phyloP scores from a whole-genome alignment of 2,797 vertebrate genomes.

The Xenopus petersii region DNA sequence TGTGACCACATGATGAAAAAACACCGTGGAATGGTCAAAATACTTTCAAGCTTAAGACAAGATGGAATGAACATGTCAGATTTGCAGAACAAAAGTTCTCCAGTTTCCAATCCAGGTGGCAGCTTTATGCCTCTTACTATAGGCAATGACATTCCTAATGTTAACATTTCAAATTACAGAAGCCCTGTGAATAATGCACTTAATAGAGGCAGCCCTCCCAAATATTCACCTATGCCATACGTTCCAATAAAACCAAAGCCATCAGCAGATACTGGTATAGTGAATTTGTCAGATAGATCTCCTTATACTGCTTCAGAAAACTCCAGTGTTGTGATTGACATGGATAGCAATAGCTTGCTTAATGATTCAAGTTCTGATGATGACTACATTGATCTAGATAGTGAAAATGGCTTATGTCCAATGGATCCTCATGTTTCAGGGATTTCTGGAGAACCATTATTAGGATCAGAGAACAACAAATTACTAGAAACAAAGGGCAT shows the following conservation, averaged over 20 bases:
- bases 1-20: conserved; percentile 95
- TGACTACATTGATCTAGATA: conserved; percentile 87
- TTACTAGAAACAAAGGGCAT: conserved; percentile 95
- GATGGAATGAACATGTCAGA: conserved; percentile 74
- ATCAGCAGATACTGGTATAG: conserved; percentile 83
- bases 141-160: conserved; percentile 69
- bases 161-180: conserved; percentile 65
- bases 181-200: conserved; percentile 68
- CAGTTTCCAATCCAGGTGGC: conserved; percentile 75
- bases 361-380: conserved; percentile 95
- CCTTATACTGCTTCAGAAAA: conserved; percentile 76
- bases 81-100: conserved; percentile 71
- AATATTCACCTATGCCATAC: conserved; percentile 81
- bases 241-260: conserved; percentile 80
- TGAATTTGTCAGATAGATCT: conserved; percentile 84
- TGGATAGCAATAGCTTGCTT: conserved; percentile 78
- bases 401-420: conserved; percentile 82
- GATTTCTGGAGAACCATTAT: conserved; percentile 83
- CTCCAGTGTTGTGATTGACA: conserved; percentile 73
- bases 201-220: conserved; percentile 70
- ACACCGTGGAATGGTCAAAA: conserved; percentile 93
- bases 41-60: conserved; percentile 77
- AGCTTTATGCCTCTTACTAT: conserved; percentile 70
- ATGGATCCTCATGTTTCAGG: conserved; percentile 78
- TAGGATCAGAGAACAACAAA: conserved; percentile 92